phyloP scores from a whole-genome alignment of 2,113 vertebrate genomes.

The Osmerus eperlanus region DNA sequence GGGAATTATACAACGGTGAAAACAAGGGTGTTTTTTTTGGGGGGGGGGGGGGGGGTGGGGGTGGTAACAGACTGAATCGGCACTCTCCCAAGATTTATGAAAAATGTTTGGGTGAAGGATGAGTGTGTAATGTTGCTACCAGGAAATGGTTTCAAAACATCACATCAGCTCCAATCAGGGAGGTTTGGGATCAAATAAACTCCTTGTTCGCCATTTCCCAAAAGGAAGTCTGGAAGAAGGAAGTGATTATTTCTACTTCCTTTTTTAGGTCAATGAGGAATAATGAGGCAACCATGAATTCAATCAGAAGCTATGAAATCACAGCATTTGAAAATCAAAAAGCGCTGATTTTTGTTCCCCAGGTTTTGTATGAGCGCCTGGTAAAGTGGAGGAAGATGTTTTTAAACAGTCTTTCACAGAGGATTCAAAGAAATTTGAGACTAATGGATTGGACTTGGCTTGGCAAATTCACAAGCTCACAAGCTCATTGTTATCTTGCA shows the following conservation, averaged over 20 bases:
- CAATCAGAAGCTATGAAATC: background rate
- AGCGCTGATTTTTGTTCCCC: too few species aligned
- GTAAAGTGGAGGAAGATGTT: background rate
- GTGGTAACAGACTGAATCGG: background rate
- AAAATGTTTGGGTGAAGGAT: background rate
- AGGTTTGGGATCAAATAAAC: slow-evolving; percentile 19
- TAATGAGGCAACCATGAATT: background rate
- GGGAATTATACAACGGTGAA: background rate
- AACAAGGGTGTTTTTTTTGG: too few species aligned
- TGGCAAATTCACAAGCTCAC: too few species aligned
- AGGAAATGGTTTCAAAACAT: slow-evolving; percentile 16
- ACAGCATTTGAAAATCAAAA: background rate
- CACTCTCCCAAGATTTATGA: too few species aligned
- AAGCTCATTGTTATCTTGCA: too few species aligned
- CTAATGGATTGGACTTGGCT: too few species aligned
- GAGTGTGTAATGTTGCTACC: background rate
- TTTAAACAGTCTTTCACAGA: background rate
- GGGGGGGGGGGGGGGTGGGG: background rate
- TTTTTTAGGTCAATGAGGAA: slow-evolving; percentile 12
- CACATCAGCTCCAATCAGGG: slow-evolving; percentile 34
- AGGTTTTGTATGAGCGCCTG: background rate
- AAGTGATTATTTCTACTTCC: background rate
- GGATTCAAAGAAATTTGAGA: too few species aligned
- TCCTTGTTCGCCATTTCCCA: slow-evolving; percentile 5
- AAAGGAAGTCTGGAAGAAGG: slow-evolving; percentile 16